These are phyloP conservation scores for Muscicapa adusta DNA, from an alignment of 2,113 vertebrate genomes.

Conservation along the genomic window DNA sequence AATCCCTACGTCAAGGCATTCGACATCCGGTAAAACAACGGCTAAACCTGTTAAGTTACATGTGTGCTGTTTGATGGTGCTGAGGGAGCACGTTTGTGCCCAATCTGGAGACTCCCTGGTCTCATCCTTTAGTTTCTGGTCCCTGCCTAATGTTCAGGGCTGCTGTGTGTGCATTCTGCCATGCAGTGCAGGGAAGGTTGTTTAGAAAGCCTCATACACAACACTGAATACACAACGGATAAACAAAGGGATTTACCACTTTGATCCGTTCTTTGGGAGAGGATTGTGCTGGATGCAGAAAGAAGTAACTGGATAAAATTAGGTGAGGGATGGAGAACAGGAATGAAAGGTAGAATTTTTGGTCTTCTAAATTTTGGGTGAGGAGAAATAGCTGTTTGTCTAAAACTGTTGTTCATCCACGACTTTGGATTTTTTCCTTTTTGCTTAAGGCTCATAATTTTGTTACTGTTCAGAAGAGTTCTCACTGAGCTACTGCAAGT, in stretches of 20 bases:
- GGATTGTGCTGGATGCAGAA: not conserved
- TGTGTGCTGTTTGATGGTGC: not conserved
- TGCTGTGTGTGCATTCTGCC: not conserved
- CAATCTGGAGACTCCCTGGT: not conserved
- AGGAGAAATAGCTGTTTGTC: not conserved
- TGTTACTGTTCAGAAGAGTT: not conserved
- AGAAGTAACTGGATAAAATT: not conserved
- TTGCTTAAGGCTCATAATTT: not conserved
- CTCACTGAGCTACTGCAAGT: not conserved
- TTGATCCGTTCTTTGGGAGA: not conserved
- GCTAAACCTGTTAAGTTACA: not conserved
- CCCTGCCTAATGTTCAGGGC: not conserved
- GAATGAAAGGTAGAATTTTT: not conserved
- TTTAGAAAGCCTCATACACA: not conserved
- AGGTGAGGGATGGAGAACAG: not conserved
- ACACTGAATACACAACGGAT: not conserved
- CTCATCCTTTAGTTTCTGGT: not conserved
- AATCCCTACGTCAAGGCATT: slow-evolving; percentile 80
- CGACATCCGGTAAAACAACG: slow-evolving; percentile 80
- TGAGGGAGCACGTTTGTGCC: not conserved
- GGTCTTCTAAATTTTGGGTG: not conserved
- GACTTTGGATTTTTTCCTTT: not conserved
- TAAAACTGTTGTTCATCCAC: not conserved
- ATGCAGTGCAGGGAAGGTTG: not conserved
- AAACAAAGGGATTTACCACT: not conserved